Conservation (phyloP, 2,888 invertebrate genomes). For the Heterodera filipjevi region DNA sequence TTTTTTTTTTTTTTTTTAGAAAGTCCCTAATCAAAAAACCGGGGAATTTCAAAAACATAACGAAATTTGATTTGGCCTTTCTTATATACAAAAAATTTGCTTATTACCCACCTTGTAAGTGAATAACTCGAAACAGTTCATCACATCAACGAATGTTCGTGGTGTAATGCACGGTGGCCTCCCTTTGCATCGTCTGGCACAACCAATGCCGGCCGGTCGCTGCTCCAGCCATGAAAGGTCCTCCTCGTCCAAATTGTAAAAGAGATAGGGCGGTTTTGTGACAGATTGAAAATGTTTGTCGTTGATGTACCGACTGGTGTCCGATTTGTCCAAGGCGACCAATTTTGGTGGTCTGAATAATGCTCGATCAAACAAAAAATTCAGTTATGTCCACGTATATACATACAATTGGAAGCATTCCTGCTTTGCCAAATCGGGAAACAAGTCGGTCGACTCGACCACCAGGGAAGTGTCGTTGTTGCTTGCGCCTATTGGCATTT, state of each 20-base stretch:
- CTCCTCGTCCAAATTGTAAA: conserved; percentile 41
- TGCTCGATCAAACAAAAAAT: conserved; percentile 34
- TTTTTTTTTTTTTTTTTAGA: no score
- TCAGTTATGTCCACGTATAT: no score
- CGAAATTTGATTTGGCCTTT: no score
- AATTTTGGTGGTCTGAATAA: conserved; percentile 27
- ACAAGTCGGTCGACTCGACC: conserved; percentile 9
- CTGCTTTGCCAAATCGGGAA: neutral
- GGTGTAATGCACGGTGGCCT: conserved; percentile 21
- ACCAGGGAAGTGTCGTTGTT: neutral
- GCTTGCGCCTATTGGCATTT: conserved; percentile 40
- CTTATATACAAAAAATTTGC: no score
- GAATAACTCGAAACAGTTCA: conserved; percentile 47
- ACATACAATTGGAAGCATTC: conserved; percentile 30
- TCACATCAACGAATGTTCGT: conserved; percentile 40
- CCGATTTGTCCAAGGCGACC: conserved; percentile 6
- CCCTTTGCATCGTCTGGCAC: neutral
- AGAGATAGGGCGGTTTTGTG: neutral
- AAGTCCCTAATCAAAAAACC: no score
- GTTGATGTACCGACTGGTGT: conserved; percentile 9
- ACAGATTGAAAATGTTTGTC: neutral
- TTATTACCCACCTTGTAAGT: conserved; percentile 45
- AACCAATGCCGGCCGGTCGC: conserved; percentile 26
- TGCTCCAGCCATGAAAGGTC: conserved; percentile 42
- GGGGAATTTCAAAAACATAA: no score